These are phyloP conservation scores for Ceryle rudis DNA, from an alignment of 2,797 vertebrate species.

Conservation along the genomic window DNA sequence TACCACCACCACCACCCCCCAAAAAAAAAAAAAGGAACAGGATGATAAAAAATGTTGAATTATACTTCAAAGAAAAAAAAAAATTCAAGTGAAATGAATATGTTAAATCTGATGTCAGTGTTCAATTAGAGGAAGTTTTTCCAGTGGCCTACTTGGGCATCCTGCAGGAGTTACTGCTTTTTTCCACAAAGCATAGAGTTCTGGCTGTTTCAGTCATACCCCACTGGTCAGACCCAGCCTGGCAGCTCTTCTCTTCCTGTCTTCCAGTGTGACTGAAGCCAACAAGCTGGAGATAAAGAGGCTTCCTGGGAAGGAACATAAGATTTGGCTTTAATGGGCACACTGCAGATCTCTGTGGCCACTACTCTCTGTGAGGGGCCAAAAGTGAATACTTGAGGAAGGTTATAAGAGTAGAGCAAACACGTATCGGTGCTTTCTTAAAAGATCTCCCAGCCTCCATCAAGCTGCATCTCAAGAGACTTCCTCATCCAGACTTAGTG, in stretches of 20 bases:
- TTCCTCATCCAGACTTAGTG: not conserved
- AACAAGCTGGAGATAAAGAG: slow-evolving; percentile 51
- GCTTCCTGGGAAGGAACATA: slow-evolving; percentile 36
- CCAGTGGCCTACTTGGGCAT: not conserved
- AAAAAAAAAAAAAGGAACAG: not conserved
- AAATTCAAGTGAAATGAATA: not conserved
- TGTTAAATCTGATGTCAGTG: not conserved
- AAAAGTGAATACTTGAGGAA: not conserved
- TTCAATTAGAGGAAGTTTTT: not conserved
- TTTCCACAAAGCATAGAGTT: not conserved
- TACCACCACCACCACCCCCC: not conserved
- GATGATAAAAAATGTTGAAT: not conserved
- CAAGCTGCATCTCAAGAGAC: not conserved
- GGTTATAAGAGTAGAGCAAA: not conserved
- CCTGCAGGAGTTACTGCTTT: not conserved
- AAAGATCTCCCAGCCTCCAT: not conserved
- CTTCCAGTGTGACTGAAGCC: not conserved
- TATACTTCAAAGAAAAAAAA: not conserved
- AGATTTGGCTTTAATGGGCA: slow-evolving; percentile 7
- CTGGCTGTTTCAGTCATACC: slow-evolving; percentile 33
- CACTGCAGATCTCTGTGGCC: not conserved
- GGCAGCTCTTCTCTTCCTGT: slow-evolving; percentile 6
- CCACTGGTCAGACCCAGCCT: not conserved
- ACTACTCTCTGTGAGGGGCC: not conserved
- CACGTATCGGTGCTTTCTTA: accelerated